Conservation (phyloP, 2,797 vertebrate species). For the Toxotes lorentzi region DNA sequence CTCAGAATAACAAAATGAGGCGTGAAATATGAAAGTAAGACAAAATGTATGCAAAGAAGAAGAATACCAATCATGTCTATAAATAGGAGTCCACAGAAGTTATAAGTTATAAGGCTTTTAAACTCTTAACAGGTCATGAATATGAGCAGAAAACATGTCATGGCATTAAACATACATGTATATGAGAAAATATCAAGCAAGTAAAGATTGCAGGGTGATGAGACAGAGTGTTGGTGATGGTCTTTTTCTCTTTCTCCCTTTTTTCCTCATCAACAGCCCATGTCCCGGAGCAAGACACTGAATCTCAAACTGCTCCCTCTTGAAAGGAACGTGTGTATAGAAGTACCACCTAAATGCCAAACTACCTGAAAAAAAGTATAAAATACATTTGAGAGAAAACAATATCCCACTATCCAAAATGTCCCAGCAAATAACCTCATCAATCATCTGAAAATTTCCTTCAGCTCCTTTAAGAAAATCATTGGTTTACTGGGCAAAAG, state of each 20-base stretch:
- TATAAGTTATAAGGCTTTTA: not conserved
- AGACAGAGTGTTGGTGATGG: not conserved
- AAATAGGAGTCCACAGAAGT: not conserved
- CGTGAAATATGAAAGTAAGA: not conserved
- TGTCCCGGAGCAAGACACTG: not conserved
- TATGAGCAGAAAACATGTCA: not conserved
- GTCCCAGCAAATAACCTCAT: conserved; percentile 45
- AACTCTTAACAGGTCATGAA: not conserved
- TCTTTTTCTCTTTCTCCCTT: not conserved
- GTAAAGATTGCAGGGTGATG: not conserved
- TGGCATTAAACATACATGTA: not conserved
- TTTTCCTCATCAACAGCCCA: not conserved
- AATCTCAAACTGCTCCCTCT: not conserved
- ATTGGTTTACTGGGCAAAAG: conserved; percentile 34
- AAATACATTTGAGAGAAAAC: conserved; percentile 20
- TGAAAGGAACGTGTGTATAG: not conserved
- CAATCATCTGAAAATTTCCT: conserved; percentile 43
- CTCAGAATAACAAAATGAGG: not conserved
- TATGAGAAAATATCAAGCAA: not conserved
- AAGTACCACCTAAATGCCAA: conserved; percentile 21
- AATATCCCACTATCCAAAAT: not conserved
- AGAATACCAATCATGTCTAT: not conserved
- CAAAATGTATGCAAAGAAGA: not conserved
- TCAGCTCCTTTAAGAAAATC: conserved; percentile 30
- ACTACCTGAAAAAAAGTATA: conserved; percentile 6